These are phyloP conservation scores for Chlorospingus flavigularis DNA, from an alignment of 2,797 vertebrate genomes.

Conservation along the genomic window DNA sequence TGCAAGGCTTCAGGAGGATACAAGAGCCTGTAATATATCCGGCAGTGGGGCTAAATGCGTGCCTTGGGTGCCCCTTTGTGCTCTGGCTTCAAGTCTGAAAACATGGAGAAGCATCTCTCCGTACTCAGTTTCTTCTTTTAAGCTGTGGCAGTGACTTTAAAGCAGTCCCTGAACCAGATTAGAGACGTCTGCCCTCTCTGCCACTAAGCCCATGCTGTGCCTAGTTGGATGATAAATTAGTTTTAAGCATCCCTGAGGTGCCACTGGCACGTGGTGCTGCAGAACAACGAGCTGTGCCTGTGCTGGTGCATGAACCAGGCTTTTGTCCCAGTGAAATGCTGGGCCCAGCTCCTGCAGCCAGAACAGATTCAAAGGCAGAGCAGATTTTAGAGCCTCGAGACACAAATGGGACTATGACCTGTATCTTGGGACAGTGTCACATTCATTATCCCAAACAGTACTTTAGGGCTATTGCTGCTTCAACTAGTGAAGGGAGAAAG, in stretches of 20 bases:
- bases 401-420: neutral
- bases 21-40: neutral
- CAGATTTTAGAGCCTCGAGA: neutral
- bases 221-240: conserved; percentile 21
- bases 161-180: neutral
- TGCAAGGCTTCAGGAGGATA: neutral
- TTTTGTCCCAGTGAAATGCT: fast-evolving
- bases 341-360: neutral
- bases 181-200: neutral
- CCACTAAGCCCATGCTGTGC: neutral
- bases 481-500: neutral
- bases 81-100: neutral
- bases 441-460: neutral
- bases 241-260: neutral
- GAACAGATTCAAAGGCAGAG: neutral
- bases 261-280: fast-evolving
- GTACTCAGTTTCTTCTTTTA: neutral
- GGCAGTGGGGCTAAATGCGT: fast-evolving
- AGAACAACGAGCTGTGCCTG: neutral
- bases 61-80: neutral
- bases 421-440: neutral
- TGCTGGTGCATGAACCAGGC: neutral
- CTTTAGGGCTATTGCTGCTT: neutral
- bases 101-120: neutral
- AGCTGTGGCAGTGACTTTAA: neutral